Evolutionary conservation across 2,113 vertebrate species (phyloP).

Genomic region (Cinclus mexicanus): DNA sequence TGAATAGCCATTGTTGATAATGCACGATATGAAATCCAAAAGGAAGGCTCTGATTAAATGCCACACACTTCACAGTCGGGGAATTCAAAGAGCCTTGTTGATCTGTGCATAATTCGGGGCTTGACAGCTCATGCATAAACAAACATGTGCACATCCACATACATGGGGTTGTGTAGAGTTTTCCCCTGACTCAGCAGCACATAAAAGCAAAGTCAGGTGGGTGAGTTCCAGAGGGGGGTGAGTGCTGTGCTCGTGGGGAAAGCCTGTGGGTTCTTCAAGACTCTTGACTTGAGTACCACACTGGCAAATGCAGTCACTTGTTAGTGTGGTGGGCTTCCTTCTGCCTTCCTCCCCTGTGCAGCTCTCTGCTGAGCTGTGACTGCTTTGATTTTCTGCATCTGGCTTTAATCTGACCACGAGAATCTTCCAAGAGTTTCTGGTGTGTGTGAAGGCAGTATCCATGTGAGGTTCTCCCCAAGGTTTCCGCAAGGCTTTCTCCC

Average conservation of each 20-base stretch:
- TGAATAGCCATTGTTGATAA: conserved; percentile 25
- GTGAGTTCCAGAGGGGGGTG: not conserved
- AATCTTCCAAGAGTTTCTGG: not conserved
- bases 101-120: not conserved
- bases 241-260: not conserved
- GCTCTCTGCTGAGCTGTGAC: not conserved
- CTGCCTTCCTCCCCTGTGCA: not conserved
- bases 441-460: accelerated
- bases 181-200: not conserved
- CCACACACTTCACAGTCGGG: not conserved
- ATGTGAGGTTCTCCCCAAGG: not conserved
- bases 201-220: not conserved
- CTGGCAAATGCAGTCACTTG: not conserved
- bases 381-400: not conserved
- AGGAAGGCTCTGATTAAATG: conserved; percentile 32
- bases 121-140: conserved; percentile 49
- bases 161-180: not conserved
- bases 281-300: not conserved
- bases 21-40: not conserved
- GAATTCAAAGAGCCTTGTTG: conserved; percentile 30
- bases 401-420: not conserved
- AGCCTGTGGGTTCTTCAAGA: not conserved
- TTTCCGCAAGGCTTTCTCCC: not conserved
- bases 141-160: not conserved
- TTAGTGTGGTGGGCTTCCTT: not conserved